A percentile compares a stretch with the other conserved stretches of the same genome.
Evolutionary conservation across 2,797 vertebrate genomes (phyloP).

Genomic region (Nyctibius grandis): DNA sequence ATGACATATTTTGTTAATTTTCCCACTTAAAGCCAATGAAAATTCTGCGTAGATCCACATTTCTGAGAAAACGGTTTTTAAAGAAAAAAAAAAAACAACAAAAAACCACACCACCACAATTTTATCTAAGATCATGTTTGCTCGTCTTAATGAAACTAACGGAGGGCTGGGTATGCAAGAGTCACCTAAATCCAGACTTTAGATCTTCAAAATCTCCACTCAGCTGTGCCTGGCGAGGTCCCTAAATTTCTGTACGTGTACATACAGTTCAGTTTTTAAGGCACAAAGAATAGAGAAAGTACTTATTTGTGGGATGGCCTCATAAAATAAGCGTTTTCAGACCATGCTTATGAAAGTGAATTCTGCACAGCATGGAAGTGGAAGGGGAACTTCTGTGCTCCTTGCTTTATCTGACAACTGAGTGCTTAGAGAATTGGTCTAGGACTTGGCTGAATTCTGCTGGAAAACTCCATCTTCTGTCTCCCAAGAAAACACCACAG

Average conservation of each 20-base stretch:
- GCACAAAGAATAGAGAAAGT: not conserved
- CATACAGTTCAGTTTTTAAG: not conserved
- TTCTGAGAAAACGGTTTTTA: not conserved
- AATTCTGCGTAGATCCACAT: not conserved
- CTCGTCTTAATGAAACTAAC: not conserved
- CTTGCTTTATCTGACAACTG: not conserved
- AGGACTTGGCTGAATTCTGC: not conserved
- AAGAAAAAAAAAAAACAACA: not conserved
- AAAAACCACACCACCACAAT: not conserved
- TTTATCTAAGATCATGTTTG: not conserved
- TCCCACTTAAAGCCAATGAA: not conserved
- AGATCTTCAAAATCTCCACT: not conserved
- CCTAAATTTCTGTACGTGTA: not conserved
- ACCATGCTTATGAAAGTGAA: not conserved
- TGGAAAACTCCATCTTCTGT: not conserved
- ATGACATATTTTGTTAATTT: not conserved
- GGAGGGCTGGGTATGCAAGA: not conserved
- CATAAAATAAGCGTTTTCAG: not conserved
- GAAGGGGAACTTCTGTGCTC: not conserved
- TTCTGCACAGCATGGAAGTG: not conserved
- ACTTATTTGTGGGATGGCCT: not conserved
- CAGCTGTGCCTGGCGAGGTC: not conserved
- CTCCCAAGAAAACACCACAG: not conserved
- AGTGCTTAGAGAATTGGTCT: not conserved
- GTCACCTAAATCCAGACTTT: not conserved